Base-by-base conservation (phyloP, 2,113 vertebrate species). In the Dipodomys merriami region DNA sequence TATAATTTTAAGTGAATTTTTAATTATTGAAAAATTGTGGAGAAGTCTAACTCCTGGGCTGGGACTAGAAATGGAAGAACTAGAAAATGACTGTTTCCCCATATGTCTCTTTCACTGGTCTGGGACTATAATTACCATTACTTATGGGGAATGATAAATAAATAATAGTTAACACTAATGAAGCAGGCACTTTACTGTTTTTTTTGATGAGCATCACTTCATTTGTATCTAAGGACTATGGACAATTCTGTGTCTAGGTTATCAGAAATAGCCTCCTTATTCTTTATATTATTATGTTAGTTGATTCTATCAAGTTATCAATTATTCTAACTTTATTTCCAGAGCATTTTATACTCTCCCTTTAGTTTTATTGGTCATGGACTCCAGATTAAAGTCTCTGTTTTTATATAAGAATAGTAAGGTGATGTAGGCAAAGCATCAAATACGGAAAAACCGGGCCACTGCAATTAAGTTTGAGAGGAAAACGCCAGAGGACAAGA, bases 401-500 rank as follows among this genome's bases (percentile, higher is more conserved):
- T 18, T 77, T 60, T 25, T 11, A 9, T 33, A 49, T 53, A 46
- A 57, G 15, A 57, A 57, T 57, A 57, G 53, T 57, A 15, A 57
- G 15, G 16, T 74, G 22, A 18, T 74, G 0, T 7, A 67, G 65
- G 27, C 39, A 74, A 64, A 60, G 77, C 49, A 15, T 49, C n/a
- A n/a, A 5, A 7, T 76, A 53, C 29, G 35, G 33, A 71, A 44
- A 25, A 27, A n/a, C 4, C 6, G 64, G 27, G 15, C 20, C 23
- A 7, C 25, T 27, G 62, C 67, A 96, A 93, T 71, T 95, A 94
- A 97, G 76, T 20, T 6, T n/a, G n/a, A 16, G 10, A 60, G 84
- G 67, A 89, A n/a, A 62, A 65, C 94, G 19, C 22, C 18, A 25
- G 44, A 79, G 44, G 69, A 44, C 9, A 10, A 88, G 68, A 85